Percentiles rank a stretch among this genome's conserved stretches.
Evolutionary conservation across 2,113 vertebrate genomes (phyloP).

Genomic region (Oenanthe oenanthe): DNA sequence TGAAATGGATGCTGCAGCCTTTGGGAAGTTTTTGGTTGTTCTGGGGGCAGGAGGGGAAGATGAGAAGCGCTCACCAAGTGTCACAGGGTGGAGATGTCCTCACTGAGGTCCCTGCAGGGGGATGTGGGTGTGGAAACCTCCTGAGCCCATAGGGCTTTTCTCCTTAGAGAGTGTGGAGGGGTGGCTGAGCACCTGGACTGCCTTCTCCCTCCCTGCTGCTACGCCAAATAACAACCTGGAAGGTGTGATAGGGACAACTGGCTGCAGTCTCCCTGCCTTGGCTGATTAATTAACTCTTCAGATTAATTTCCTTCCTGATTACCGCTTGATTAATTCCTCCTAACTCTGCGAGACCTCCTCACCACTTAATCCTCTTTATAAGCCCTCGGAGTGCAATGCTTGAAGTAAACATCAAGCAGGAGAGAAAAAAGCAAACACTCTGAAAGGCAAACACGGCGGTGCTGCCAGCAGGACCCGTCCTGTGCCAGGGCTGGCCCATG

Average conservation of each 20-base stretch:
- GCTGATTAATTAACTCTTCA: slow-evolving; percentile 59
- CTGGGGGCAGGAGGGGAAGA: fast-evolving
- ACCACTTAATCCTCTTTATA: slow-evolving; percentile 64
- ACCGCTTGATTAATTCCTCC: slow-evolving; percentile 60
- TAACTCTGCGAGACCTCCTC: slow-evolving; percentile 32
- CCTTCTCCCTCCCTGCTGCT: not conserved
- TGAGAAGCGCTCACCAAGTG: fast-evolving
- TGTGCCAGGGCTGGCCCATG: fast-evolving
- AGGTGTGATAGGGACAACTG: slow-evolving; percentile 37
- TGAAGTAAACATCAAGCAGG: slow-evolving; percentile 41
- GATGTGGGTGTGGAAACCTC: not conserved
- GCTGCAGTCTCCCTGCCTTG: slow-evolving; percentile 43
- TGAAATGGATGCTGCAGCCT: not conserved
- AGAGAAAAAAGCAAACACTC: not conserved
- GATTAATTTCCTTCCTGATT: slow-evolving; percentile 66
- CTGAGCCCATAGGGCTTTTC: not conserved
- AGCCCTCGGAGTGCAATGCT: slow-evolving; percentile 51
- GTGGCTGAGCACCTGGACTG: not conserved
- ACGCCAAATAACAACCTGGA: not conserved
- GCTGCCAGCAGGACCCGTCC: not conserved
- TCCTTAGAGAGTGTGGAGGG: not conserved
- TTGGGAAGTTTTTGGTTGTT: not conserved
- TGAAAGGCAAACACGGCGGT: not conserved
- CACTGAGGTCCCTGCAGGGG: not conserved
- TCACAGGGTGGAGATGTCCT: not conserved